A percentile compares a stretch with the other conserved stretches of the same genome.
phyloP scores from a whole-genome alignment of 2,888 invertebrate genomes.

The Craniophora ligustri region DNA sequence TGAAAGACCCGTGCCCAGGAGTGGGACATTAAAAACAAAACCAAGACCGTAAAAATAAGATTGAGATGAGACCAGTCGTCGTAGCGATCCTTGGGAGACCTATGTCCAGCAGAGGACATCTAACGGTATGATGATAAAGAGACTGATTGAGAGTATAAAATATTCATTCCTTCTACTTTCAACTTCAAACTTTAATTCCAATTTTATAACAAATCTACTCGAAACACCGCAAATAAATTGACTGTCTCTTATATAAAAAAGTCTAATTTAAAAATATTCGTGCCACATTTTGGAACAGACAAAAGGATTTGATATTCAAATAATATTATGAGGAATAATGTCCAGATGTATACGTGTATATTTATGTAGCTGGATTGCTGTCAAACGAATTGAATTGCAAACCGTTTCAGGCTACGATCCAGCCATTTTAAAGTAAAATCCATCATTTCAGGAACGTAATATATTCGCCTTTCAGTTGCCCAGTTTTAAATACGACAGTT shows the following conservation, averaged over 20 bases:
- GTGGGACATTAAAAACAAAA: too few species aligned
- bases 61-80: too few species aligned
- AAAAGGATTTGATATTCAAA: conserved; percentile 62
- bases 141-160: too few species aligned
- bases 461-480: conserved; percentile 2
- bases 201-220: too few species aligned
- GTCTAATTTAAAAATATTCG: conserved; percentile 13
- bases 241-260: not conserved
- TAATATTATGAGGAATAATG: conserved; percentile 29
- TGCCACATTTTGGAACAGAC: conserved; percentile 34
- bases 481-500: conserved; percentile 39
- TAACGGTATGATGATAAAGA: too few species aligned
- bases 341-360: conserved; percentile 13
- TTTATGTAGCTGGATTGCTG: conserved; percentile 11
- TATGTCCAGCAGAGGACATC: too few species aligned
- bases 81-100: too few species aligned
- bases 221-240: not conserved
- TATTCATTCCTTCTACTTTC: too few species aligned
- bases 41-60: too few species aligned
- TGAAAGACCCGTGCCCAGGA: too few species aligned
- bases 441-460: conserved; percentile 27
- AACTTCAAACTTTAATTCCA: too few species aligned
- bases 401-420: conserved; percentile 23
- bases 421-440: conserved; percentile 47
- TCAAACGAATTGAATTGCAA: conserved; percentile 50